Evolutionary conservation across 2,888 invertebrate genomes (phyloP), one percentile per base, ranked within the genome.

Genomic region (Merodon equestris): DNA sequence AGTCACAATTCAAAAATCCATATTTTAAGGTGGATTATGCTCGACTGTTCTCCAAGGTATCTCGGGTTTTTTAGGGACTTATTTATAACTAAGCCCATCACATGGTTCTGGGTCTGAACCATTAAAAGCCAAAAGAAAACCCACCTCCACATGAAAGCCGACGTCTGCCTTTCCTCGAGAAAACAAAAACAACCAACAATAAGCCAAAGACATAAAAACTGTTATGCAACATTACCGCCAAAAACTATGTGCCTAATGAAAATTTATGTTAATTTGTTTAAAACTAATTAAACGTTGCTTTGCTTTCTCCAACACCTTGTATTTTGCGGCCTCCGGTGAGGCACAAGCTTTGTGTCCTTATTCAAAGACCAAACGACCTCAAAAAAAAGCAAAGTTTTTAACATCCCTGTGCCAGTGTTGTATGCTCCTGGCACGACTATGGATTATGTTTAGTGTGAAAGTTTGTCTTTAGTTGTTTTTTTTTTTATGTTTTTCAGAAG

Each of bases 221-320:
- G 13, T 13, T 60, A 19, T 61, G 19, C 15, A 10, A 40, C 40
- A 61, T 48, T 17, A 61, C 34, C 0, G 14, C 61, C n/a, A 27
- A 14, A 19, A 42, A 42, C 27, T 51, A 34, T 36, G 34, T 34
- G 56, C 18, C 40, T 67, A 72, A 77, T 15, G 57, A 57, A 61
- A 42, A 72, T 79, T 68, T 64, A 87, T 87, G 86, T 84, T 87
- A 87, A 86, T 87, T 87, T 86, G 86, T 85, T 86, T 85, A 83
- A 85, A 87, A 87, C 87, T 86, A 87, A 87, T 86, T 87, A 86
- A 84, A 84, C 83, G 84, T 85, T 63, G 73, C 74, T 53, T 51
- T 42, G 18, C 57, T 67, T 67, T 66, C 71, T 60, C 50, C 40
- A n/a, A 9, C 53, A 14, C 42, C 10, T 17, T 38, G 18, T 34